A percentile compares a stretch with the other conserved stretches of the same genome.
Evolutionary conservation across 2,888 invertebrate species (phyloP).

Genomic region (Caenorhabditis angaria): DNA sequence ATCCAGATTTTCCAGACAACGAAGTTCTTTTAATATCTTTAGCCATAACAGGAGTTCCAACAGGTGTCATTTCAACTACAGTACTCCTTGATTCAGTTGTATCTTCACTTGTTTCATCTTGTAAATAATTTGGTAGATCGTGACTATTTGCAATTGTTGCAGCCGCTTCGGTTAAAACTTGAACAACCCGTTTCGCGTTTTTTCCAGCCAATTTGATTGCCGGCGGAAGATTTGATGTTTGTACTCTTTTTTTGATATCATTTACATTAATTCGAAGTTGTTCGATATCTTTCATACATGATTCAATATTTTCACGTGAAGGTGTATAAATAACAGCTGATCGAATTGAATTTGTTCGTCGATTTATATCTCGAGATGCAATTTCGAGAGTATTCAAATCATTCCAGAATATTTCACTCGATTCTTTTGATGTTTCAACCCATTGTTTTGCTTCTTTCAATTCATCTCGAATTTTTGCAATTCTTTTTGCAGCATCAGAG

Average conservation of each 20-base stretch:
- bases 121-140: slow-evolving; percentile 17
- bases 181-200: slow-evolving; percentile 45
- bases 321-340: slow-evolving; percentile 71
- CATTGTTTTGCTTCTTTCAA: slow-evolving; percentile 30
- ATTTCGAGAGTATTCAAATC: slow-evolving; percentile 68
- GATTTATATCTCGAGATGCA: slow-evolving; percentile 66
- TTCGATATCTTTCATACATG: slow-evolving; percentile 18
- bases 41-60: neutral
- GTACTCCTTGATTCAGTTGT: slow-evolving; percentile 38
- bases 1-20: slow-evolving; percentile 1
- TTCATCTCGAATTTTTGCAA: slow-evolving; percentile 59
- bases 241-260: slow-evolving; percentile 41
- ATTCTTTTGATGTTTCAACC: slow-evolving; percentile 25
- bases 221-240: slow-evolving; percentile 39
- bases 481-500: slow-evolving; percentile 61
- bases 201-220: slow-evolving; percentile 39
- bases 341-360: slow-evolving; percentile 58
- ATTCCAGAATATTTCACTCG: slow-evolving; percentile 62
- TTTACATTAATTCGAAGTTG: slow-evolving; percentile 18
- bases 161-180: slow-evolving; percentile 41
- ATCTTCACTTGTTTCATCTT: slow-evolving; percentile 32
- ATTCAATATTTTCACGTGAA: slow-evolving; percentile 43
- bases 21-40: slow-evolving; percentile 1
- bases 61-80: slow-evolving; percentile 11
- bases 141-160: slow-evolving; percentile 29